Base-by-base conservation (phyloP, 2,888 invertebrate species). In the Agonum fuliginosum region DNA sequence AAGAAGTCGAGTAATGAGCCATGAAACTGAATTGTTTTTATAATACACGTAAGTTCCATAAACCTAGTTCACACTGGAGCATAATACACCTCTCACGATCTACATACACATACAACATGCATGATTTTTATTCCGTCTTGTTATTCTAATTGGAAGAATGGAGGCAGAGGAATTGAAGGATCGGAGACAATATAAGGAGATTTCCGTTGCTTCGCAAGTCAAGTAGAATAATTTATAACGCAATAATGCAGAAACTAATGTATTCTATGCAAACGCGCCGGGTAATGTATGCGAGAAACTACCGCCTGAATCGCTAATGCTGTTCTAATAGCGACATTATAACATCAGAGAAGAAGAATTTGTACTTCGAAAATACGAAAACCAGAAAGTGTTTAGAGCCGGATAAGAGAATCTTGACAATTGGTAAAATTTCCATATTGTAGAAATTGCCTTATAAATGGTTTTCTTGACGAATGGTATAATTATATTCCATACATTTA, bases 1-100 rank as follows among this genome's bases (percentile, higher is more conserved):
- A 54, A 54, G 24, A 54, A 54, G 54, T 54, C 54, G n/a, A 5
- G 22, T 54, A 54, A 54, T 54, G 54, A 54, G 24, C 24, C 54
- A 22, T 54, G 54, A 54, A 22, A n/a, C n/a, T 10, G 6, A 24
- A 12, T 54, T 10, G 22, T 54, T 54, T n/a, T 37, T 37, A 37
- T 12, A 37, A 37, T n/a, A 37, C n/a, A 3, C 37, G 37, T n/a
- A n/a, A 48, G 48, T 48, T 48, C 48, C 48, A 48, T 48, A 48
- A 48, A 54, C 54, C 54, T 24, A 54, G 24, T 54, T 54, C 54
- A 24, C 54, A 54, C 22, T n/a, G 12, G 24, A n/a, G 24, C 22
- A 54, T 54, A 54, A 54, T 24, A 54, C 3, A 37, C 6, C 10
- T 54, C 54, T 24, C 54, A 54, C 54, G 54, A 54, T 54, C 54